Base-by-base conservation (phyloP, 1,140 invertebrate species). In the Spodoptera frugiperda region DNA sequence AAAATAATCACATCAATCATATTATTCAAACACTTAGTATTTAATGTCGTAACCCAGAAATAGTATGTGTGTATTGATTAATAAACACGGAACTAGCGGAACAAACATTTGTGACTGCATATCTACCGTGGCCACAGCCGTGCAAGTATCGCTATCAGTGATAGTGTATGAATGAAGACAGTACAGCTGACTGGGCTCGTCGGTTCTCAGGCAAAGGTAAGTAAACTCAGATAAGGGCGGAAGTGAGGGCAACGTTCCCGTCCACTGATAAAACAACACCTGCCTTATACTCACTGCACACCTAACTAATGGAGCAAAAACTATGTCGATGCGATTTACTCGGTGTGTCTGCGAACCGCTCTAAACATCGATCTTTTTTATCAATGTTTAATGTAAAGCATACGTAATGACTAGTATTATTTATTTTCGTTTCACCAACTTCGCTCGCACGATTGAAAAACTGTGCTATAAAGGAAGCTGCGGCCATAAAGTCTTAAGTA, bases 171-270 rank as follows among this genome's bases (percentile, higher is more conserved):
- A 70, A 75, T 68, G 72, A 48, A 77, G 57, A 68, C 48, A 76
- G 74, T 76, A 79, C 88, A 88, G 88, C 87, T 89, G 87, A 86
- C 61, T 84, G 79, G 81, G 80, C 82, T 72, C 68, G 70, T 65
- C 76, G 74, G 84, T 91, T 89, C 90, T 88, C 89, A 91, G 84
- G 88, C 85, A 81, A 81, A 88, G 80, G 84, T 84, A 85, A 86
- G 84, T 87, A 89, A 87, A 89, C 85, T 84, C 63, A 87, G 90
- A 92, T 91, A 92, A 90, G 84, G 85, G 78, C 88, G 89, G 90
- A 92, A 91, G 88, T 87, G 85, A 84, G 88, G 87, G 80, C 88
- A 90, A 90, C 82, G 89, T 87, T 83, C 86, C 80, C 79, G 70
- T 44, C 71, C 76, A 72, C 82, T 89, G 86, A 89, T 89, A 89